Evolutionary conservation across 2,113 vertebrate species (phyloP), one percentile per base, ranked within the genome.

Genomic region (Aix galericulata): DNA sequence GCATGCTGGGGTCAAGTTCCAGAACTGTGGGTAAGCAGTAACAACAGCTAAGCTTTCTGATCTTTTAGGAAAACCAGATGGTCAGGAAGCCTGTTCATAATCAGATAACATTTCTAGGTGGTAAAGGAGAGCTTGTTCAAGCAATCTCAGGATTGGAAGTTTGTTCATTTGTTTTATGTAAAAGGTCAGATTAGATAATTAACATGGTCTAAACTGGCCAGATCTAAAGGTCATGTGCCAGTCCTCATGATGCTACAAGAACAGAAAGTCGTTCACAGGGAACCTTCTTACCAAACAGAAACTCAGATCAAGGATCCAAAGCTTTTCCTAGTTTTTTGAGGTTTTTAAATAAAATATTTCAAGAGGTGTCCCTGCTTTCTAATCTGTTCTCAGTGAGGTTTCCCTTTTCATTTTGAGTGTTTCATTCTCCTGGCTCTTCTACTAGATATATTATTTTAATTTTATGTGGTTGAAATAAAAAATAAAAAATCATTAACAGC

Each of bases 1-100:
- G 4, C 14, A 42, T 0, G 0, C 7, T 38, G 38, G 5, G 23
- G 17, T 88, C 42, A 73, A 52, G 32, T 1, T 3, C 8, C 72
- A 52, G 72, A 80, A 32, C 4, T 58, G 34, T 15, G 60, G 11
- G 17, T 56, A 11, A 48, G 34, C 52, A 52, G 26, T 11, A 69
- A 5, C 21, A 60, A 16, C 27, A 34, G 17, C 0, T 2, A 64
- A 69, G 11, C 6, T 83, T 93, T 90, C 17, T 83, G 59, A 20
- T 38, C 71, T 52, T 4, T 55, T 50, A 34, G 5, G 2, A 53
- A 88, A 92, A 44, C 0, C 29, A 86, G 25, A n/a, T 73, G 1
- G 3, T 56, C 63, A 73, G 20, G 58, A 93, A 90, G 23, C 3
- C 32, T 0, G 0, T 73, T 69, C 31, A 77, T 48, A 88, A 53